Percentiles rank a stretch among this genome's conserved stretches.
Evolutionary conservation across 2,888 invertebrate genomes (phyloP).

Genomic region (Acrocera orbiculus): DNA sequence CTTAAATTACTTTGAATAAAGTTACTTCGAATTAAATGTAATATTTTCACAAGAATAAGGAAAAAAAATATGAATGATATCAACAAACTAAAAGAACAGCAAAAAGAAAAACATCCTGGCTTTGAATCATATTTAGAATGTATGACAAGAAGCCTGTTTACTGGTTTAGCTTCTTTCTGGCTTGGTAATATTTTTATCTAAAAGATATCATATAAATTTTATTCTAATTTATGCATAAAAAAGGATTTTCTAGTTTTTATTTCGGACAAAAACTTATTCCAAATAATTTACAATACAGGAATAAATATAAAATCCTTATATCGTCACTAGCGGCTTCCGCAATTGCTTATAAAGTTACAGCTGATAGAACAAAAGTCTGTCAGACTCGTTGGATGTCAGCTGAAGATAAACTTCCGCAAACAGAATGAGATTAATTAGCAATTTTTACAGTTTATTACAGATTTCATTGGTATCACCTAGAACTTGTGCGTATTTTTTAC

Average conservation of each 20-base stretch:
- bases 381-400: slow-evolving; percentile 33
- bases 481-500: too few species aligned
- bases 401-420: slow-evolving; percentile 25
- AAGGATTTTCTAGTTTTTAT: slow-evolving; percentile 32
- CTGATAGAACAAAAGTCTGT: slow-evolving; percentile 28
- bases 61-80: slow-evolving; percentile 28
- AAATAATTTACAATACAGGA: slow-evolving; percentile 23
- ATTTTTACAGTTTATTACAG: too few species aligned
- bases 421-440: slow-evolving; percentile 4
- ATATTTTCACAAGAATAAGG: background rate
- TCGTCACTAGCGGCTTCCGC: slow-evolving; percentile 24
- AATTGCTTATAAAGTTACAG: slow-evolving; percentile 28
- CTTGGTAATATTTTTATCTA: slow-evolving; percentile 21
- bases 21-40: too few species aligned
- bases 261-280: slow-evolving; percentile 29
- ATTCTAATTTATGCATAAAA: slow-evolving; percentile 4
- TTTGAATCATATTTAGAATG: slow-evolving; percentile 33
- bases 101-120: slow-evolving; percentile 30
- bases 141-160: slow-evolving; percentile 31
- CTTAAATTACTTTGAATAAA: too few species aligned
- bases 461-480: too few species aligned
- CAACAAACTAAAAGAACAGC: slow-evolving; percentile 28
- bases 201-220: slow-evolving; percentile 1
- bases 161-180: slow-evolving; percentile 31
- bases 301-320: slow-evolving; percentile 25